Evolutionary conservation across 1,140 invertebrate genomes (phyloP).

Genomic region (Drosophila lacteicornis): DNA sequence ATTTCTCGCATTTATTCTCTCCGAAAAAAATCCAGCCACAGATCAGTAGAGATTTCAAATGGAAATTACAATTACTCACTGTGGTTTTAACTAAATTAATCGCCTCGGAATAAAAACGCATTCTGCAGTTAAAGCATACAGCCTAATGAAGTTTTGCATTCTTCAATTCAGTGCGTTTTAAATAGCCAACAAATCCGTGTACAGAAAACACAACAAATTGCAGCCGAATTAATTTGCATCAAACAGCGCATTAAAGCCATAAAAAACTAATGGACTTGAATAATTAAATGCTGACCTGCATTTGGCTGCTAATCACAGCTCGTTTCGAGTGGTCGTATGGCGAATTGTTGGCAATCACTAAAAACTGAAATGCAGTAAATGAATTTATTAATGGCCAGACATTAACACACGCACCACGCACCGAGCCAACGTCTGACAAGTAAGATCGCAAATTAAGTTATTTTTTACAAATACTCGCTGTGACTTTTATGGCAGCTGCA

Average conservation of each 20-base stretch:
- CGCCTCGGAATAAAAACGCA: not conserved
- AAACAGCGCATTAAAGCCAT: constrained; percentile 34
- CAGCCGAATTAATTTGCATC: constrained; percentile 37
- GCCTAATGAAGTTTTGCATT: constrained; percentile 13
- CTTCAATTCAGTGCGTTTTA: not conserved
- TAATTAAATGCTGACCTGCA: constrained; percentile 50
- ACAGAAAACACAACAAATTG: constrained; percentile 26
- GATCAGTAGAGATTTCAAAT: constrained; percentile 7
- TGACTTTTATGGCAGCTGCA: not conserved
- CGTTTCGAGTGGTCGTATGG: not conserved
- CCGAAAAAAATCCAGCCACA: not conserved
- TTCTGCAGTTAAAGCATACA: constrained; percentile 14
- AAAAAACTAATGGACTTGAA: constrained; percentile 49
- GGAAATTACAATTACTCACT: constrained; percentile 12
- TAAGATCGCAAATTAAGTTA: constrained; percentile 25
- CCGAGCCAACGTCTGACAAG: not conserved
- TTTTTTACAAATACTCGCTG: constrained; percentile 2
- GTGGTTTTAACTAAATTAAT: constrained; percentile 22
- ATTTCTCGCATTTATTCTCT: not conserved
- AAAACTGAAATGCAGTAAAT: constrained; percentile 18
- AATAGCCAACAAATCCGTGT: constrained; percentile 12
- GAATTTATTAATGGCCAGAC: constrained; percentile 27
- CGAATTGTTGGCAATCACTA: constrained; percentile 9
- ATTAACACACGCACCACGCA: constrained; percentile 17
- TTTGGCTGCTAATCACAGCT: constrained; percentile 34